A percentile compares a stretch with the other conserved stretches of the same genome.
phyloP scores from a whole-genome alignment of 2,888 invertebrate genomes.

The Pandemis cinnamomeana region DNA sequence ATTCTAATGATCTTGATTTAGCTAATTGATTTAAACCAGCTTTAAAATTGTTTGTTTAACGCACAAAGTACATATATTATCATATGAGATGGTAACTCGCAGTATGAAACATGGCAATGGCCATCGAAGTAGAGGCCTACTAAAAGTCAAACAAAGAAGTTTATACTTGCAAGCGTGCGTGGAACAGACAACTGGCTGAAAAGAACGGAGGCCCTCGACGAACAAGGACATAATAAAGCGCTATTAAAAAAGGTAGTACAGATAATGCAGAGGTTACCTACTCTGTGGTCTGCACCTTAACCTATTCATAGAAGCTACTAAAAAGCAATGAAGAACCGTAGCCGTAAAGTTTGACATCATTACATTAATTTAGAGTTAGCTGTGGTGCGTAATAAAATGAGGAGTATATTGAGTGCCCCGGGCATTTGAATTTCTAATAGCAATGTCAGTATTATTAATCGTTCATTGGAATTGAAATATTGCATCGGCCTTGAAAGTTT shows the following conservation, averaged over 20 bases:
- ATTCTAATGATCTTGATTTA: conserved; percentile 19
- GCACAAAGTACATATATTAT: too few relatives aligned
- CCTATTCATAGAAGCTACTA: conserved; percentile 27
- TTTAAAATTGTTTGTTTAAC: conserved; percentile 4
- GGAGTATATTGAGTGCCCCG: conserved; percentile 28
- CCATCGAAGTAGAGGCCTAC: too few relatives aligned
- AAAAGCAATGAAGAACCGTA: conserved; percentile 31
- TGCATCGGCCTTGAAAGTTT: conserved; percentile 26
- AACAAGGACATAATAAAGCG: neutral
- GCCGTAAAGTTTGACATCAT: conserved; percentile 38
- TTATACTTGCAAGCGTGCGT: too few relatives aligned
- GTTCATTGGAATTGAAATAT: conserved; percentile 28
- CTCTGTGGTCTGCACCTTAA: neutral
- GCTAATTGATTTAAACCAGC: conserved; percentile 30
- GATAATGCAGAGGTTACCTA: neutral
- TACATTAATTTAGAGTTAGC: conserved; percentile 42
- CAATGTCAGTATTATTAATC: conserved; percentile 30
- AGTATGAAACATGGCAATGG: too few relatives aligned
- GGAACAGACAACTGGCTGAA: neutral
- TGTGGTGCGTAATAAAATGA: conserved; percentile 38
- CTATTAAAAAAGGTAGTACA: neutral
- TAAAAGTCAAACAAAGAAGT: too few relatives aligned
- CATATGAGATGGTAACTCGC: too few relatives aligned
- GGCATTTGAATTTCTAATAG: conserved; percentile 37
- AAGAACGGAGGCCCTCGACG: neutral